These are phyloP conservation scores for Pseudomugil gertrudae DNA, from an alignment of 2,797 vertebrate genomes.

Conservation along the genomic window DNA sequence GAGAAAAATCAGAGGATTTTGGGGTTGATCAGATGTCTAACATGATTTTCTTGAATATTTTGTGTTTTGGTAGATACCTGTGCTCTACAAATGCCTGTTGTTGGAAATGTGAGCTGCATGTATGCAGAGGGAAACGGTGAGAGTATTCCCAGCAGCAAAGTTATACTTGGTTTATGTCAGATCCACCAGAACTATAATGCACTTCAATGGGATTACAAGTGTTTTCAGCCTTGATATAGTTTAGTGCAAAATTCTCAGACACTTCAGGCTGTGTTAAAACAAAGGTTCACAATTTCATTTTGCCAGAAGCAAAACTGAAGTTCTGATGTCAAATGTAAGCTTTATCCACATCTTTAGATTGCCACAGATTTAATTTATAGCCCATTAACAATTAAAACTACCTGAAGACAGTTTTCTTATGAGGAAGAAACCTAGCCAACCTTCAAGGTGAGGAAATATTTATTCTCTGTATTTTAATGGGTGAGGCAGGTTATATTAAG, in stretches of 20 bases:
- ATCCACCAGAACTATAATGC: conserved; percentile 47
- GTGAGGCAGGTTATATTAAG: conserved; percentile 3
- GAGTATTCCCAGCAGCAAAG: conserved; percentile 51
- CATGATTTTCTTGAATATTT: conserved; percentile 48
- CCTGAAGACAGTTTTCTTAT: too few relatives aligned
- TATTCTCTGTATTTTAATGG: conserved; percentile 4
- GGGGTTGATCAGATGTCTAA: conserved; percentile 32
- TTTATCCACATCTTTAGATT: conserved; percentile 3
- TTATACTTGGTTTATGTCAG: conserved; percentile 49
- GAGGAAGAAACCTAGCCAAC: neutral
- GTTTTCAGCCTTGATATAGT: conserved; percentile 57
- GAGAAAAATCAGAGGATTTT: conserved; percentile 57
- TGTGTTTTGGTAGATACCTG: conserved; percentile 36
- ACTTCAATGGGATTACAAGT: conserved; percentile 59
- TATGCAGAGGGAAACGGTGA: conserved; percentile 39
- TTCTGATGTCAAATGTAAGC: conserved; percentile 41
- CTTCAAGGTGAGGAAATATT: conserved; percentile 16
- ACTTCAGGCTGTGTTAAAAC: conserved; percentile 40
- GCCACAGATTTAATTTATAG: neutral
- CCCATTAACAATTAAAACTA: neutral
- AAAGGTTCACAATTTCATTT: conserved; percentile 48
- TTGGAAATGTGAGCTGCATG: conserved; percentile 37
- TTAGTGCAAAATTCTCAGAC: conserved; percentile 35
- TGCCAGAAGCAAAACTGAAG: conserved; percentile 40
- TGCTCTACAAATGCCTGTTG: conserved; percentile 31